Evolutionary conservation across 2,888 invertebrate species (phyloP).

Genomic region (Thysanoteuthis rhombus): DNA sequence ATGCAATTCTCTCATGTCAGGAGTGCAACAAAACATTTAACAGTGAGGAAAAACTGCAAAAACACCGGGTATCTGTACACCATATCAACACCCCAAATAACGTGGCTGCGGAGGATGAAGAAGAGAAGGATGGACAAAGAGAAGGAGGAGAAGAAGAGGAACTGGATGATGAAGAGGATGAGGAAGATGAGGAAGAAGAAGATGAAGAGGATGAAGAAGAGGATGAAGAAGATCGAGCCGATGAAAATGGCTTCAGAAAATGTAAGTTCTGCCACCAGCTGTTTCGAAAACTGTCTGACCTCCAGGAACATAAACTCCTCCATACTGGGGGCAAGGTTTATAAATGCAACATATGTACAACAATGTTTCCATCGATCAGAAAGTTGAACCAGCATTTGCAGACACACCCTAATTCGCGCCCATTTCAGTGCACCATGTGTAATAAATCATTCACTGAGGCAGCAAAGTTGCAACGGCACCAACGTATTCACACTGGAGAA

Average conservation of each 20-base stretch:
- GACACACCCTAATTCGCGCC: background rate
- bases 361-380: background rate
- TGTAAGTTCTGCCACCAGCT: background rate
- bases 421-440: constrained; percentile 14
- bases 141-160: constrained; percentile 40
- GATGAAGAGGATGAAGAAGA: constrained; percentile 50
- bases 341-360: background rate
- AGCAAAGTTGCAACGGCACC: background rate
- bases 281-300: background rate
- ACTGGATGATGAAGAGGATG: constrained; percentile 36
- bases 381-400: constrained; percentile 1
- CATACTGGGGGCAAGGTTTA: background rate
- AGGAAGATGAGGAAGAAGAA: constrained; percentile 43
- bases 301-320: background rate
- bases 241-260: background rate
- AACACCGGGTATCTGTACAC: background rate
- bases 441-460: background rate
- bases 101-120: background rate
- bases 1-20: background rate
- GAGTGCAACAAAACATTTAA: background rate
- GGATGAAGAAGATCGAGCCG: constrained; percentile 39
- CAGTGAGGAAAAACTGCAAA: background rate
- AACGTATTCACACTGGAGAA: constrained; percentile 12
- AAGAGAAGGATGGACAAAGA: background rate
- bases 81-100: background rate